phyloP scores from a whole-genome alignment of 2,888 invertebrate genomes.

The Zele albiditarsus region DNA sequence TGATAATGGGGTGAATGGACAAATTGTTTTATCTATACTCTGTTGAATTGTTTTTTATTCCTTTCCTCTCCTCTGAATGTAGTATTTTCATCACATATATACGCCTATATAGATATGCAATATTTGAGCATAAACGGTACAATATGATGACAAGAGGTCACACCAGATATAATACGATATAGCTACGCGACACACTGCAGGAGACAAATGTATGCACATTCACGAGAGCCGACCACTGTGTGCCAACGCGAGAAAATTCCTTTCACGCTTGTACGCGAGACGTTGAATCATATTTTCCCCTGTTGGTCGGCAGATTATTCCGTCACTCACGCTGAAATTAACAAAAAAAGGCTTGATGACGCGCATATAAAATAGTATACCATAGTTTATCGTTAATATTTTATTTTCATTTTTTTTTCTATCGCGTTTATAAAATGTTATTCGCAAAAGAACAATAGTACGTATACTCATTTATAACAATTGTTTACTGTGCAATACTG shows the following conservation, averaged over 20 bases:
- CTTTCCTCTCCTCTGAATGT: not conserved
- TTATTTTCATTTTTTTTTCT: too few relatives aligned
- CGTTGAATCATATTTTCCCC: conserved; percentile 45
- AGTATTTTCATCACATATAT: not conserved
- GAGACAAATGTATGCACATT: conserved; percentile 33
- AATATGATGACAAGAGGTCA: not conserved
- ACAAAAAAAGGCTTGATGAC: conserved; percentile 46
- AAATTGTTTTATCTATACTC: not conserved
- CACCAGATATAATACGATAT: not conserved
- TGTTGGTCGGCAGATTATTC: conserved; percentile 58
- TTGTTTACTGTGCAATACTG: not conserved
- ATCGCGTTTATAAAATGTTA: too few relatives aligned
- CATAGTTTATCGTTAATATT: not conserved
- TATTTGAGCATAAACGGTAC: not conserved
- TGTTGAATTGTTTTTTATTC: not conserved
- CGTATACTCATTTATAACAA: not conserved
- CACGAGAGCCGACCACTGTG: conserved; percentile 24
- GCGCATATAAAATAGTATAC: not conserved
- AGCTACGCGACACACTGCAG: not conserved
- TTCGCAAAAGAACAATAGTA: conserved; percentile 4
- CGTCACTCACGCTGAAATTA: conserved; percentile 61
- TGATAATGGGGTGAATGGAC: not conserved
- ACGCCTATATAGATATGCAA: not conserved
- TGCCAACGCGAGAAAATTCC: conserved; percentile 41
- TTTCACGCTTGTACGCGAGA: conserved; percentile 41